Evolutionary conservation across 2,113 vertebrate species (phyloP).

Genomic region (Castor canadensis): DNA sequence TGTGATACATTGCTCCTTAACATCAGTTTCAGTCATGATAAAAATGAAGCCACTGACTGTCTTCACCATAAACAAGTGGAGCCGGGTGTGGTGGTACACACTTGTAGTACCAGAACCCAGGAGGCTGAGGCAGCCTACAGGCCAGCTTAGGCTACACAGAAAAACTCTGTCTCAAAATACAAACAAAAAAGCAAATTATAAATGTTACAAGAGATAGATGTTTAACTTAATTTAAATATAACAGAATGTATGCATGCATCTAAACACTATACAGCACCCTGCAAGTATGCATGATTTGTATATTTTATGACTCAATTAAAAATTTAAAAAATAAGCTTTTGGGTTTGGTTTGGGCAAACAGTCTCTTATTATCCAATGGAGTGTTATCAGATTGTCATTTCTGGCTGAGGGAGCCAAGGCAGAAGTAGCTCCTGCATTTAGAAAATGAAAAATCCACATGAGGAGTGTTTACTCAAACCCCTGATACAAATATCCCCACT

Average conservation of each 20-base stretch:
- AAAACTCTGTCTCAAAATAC: too few relatives aligned
- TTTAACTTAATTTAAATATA: neutral
- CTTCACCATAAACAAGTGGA: neutral
- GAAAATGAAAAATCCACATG: constrained; percentile 31
- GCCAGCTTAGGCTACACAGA: too few relatives aligned
- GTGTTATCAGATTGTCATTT: neutral
- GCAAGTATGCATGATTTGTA: neutral
- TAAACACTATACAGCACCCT: neutral
- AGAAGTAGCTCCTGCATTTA: constrained; percentile 25
- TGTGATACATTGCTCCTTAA: neutral
- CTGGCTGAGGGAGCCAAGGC: neutral
- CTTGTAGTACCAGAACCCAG: too few relatives aligned
- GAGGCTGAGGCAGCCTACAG: too few relatives aligned
- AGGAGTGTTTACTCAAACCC: constrained; percentile 22
- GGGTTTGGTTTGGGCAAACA: neutral
- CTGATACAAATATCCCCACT: neutral
- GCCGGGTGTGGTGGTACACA: too few relatives aligned
- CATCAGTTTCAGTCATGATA: neutral
- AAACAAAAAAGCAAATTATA: too few relatives aligned
- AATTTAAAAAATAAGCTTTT: neutral
- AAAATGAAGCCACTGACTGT: neutral
- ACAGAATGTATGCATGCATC: too few relatives aligned
- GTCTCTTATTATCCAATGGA: neutral
- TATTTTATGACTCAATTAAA: neutral
- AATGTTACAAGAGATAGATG: neutral